A percentile compares a stretch with the other conserved stretches of the same genome.
Conservation (phyloP, 2,113 vertebrate genomes). For the Cricetomys ansorgei region DNA sequence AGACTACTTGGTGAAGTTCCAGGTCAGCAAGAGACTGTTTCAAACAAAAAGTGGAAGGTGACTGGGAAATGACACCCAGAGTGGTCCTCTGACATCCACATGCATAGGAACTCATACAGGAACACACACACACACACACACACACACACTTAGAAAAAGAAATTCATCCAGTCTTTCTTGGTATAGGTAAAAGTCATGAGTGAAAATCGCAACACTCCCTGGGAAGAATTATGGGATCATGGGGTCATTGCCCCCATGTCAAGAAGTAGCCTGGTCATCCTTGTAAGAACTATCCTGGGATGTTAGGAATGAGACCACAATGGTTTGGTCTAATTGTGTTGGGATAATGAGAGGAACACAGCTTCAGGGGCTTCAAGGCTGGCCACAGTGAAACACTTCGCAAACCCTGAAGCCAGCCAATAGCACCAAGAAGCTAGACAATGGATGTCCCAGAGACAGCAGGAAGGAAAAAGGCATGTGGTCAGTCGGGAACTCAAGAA, state of each 20-base stretch:
- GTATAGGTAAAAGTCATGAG: neutral
- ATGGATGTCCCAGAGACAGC: neutral
- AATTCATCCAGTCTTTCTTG: neutral
- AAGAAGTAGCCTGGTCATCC: neutral
- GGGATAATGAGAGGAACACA: accelerated
- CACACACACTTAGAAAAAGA: neutral
- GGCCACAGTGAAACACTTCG: neutral
- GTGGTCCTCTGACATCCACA: neutral
- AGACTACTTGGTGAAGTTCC: neutral
- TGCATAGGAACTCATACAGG: neutral
- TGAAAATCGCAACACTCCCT: neutral
- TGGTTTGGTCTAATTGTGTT: too few species aligned
- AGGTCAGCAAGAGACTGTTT: neutral
- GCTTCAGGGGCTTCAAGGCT: neutral
- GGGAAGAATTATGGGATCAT: neutral
- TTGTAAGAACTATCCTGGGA: neutral
- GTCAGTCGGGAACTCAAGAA: neutral
- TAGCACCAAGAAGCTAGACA: neutral
- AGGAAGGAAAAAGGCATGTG: neutral
- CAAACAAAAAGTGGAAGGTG: too few species aligned
- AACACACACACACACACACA: neutral
- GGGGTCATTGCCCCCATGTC: neutral
- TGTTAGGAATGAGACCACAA: neutral
- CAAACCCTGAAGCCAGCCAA: slow-evolving; percentile 23
- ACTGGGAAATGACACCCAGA: neutral